Evolutionary conservation across 2,113 vertebrate genomes (phyloP).

Genomic region (Nycticryphes semicollaris): DNA sequence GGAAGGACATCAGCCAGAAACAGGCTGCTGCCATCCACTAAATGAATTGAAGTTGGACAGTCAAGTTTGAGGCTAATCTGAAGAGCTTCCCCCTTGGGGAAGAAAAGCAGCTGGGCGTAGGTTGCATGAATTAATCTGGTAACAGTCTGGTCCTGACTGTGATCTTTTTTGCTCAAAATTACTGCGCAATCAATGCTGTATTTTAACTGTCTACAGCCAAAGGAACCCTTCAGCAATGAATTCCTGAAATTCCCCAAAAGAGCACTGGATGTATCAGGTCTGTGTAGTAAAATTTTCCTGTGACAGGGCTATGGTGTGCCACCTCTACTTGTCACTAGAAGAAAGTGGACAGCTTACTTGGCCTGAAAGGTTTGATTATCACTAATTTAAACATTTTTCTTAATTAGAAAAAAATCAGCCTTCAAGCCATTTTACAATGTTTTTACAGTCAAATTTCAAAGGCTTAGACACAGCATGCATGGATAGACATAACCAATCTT

Average conservation of each 20-base stretch:
- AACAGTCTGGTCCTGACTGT: neutral
- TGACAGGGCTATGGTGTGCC: neutral
- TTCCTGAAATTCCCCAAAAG: neutral
- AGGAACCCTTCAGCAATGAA: neutral
- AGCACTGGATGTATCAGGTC: neutral
- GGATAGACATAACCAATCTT: neutral
- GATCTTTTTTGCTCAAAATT: neutral
- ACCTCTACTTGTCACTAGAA: neutral
- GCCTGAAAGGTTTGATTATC: neutral
- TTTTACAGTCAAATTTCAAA: neutral
- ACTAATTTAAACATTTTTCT: neutral
- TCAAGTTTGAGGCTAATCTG: neutral
- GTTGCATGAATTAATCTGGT: neutral
- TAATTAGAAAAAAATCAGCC: neutral
- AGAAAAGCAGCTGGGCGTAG: neutral
- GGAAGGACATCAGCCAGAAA: neutral
- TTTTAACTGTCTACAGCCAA: neutral
- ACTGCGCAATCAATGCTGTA: neutral
- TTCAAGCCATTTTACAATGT: neutral
- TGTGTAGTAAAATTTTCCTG: neutral
- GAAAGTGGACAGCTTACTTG: neutral
- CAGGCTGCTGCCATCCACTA: neutral
- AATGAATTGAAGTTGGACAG: neutral
- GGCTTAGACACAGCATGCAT: neutral
- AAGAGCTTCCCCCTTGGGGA: neutral